phyloP scores from a whole-genome alignment of 2,797 vertebrate species.

The Iguana delicatissima region DNA sequence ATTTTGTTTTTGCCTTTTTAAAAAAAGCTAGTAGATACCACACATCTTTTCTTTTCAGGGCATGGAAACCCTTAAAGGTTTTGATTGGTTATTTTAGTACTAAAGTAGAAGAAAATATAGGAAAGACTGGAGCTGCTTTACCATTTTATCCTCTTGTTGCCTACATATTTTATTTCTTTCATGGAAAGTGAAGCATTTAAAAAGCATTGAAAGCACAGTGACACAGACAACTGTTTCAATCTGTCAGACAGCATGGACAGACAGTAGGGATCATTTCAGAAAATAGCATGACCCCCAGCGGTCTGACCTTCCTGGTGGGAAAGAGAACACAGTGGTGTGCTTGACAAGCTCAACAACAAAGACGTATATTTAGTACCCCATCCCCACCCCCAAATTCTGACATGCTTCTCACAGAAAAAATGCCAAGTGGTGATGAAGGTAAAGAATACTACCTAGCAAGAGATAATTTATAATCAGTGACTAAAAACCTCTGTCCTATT shows the following conservation, averaged over 20 bases:
- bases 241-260: conserved; percentile 81
- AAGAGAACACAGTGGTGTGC: conserved; percentile 78
- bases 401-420: conserved; percentile 86
- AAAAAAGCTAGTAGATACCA: conserved; percentile 46
- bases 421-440: conserved; percentile 63
- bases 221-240: conserved; percentile 84
- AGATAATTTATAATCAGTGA: conserved; percentile 64
- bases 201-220: conserved; percentile 73
- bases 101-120: conserved; percentile 50
- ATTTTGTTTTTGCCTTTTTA: conserved; percentile 32
- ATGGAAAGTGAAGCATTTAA: conserved; percentile 75
- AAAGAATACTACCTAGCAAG: conserved; percentile 59
- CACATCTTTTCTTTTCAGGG: conserved; percentile 24
- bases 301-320: conserved; percentile 88
- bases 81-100: background rate
- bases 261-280: conserved; percentile 81
- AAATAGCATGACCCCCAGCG: conserved; percentile 78
- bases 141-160: conserved; percentile 25
- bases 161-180: conserved; percentile 62
- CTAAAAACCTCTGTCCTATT: conserved; percentile 20
- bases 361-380: conserved; percentile 81
- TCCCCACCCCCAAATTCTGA: conserved; percentile 77
- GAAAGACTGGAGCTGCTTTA: conserved; percentile 33
- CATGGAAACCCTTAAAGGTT: conserved; percentile 34
- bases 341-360: conserved; percentile 87